phyloP scores from a whole-genome alignment of 2,113 vertebrate genomes.

The Ascaphus truei region DNA sequence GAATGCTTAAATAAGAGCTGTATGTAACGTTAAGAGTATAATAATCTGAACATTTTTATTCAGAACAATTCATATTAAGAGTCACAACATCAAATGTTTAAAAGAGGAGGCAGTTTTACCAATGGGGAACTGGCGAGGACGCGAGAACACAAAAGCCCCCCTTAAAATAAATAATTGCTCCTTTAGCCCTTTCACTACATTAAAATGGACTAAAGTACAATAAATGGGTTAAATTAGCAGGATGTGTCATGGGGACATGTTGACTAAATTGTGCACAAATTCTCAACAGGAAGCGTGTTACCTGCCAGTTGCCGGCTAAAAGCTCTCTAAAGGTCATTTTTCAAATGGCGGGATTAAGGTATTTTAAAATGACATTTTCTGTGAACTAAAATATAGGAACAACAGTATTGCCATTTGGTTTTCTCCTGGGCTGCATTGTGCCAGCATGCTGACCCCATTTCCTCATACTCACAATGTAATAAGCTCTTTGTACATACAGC shows the following conservation, averaged over 20 bases:
- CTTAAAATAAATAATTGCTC: no score
- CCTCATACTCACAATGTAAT: neutral
- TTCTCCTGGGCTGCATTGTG: neutral
- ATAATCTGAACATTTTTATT: no score
- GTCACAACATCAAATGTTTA: no score
- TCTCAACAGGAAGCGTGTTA: neutral
- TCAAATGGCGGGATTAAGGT: slow-evolving; percentile 5
- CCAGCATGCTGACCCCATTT: slow-evolving; percentile 17
- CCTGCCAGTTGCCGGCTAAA: neutral
- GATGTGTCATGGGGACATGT: slow-evolving; percentile 3
- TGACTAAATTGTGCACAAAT: slow-evolving; percentile 2
- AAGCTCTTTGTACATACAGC: slow-evolving; percentile 10
- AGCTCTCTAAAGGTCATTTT: slow-evolving; percentile 23
- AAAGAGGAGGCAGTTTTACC: no score
- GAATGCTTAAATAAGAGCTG: neutral
- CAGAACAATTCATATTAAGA: no score
- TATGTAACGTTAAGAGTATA: no score
- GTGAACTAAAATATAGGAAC: neutral
- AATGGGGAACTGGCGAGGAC: no score
- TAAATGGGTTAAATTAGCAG: neutral
- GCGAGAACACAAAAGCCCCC: no score
- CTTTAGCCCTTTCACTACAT: neutral
- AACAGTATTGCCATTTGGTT: neutral
- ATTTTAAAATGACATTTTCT: slow-evolving; percentile 17
- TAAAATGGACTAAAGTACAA: neutral